Percentiles rank a stretch among this genome's conserved stretches.
phyloP scores from a whole-genome alignment of 2,888 invertebrate species.

The Mantis religiosa region DNA sequence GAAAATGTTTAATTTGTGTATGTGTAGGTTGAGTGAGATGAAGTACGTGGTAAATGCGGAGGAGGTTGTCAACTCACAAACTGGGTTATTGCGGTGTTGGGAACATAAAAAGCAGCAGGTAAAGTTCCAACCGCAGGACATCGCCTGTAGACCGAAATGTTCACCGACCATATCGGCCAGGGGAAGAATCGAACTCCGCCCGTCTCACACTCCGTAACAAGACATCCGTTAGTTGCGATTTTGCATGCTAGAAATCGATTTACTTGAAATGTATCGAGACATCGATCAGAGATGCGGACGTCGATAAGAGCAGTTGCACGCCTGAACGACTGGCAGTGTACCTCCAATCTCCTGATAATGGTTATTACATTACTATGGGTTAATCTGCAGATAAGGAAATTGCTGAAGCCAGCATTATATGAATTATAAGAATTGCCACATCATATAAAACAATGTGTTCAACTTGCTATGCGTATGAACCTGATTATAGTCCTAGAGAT shows the following conservation, averaged over 20 bases:
- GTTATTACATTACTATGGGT: constrained; percentile 14
- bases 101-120: too few relatives aligned
- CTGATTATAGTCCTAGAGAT: too few relatives aligned
- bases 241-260: constrained; percentile 17
- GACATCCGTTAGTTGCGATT: neutral
- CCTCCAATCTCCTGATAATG: constrained; percentile 5
- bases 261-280: neutral
- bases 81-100: neutral
- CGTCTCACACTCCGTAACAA: neutral
- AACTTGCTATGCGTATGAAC: too few relatives aligned
- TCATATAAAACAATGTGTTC: constrained; percentile 18
- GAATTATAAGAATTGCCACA: constrained; percentile 5
- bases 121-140: neutral
- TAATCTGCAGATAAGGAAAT: constrained; percentile 9
- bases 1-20: too few relatives aligned
- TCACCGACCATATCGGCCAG: neutral
- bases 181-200: neutral
- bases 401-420: neutral
- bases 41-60: too few relatives aligned
- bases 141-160: neutral
- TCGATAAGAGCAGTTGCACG: neutral
- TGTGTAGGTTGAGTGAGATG: too few relatives aligned
- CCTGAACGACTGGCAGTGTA: neutral
- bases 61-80: neutral
- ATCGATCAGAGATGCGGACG: neutral